Evolutionary conservation across 2,888 invertebrate genomes (phyloP), one percentile per base, ranked within the genome.

Genomic region (Cantharis flavilabris): DNA sequence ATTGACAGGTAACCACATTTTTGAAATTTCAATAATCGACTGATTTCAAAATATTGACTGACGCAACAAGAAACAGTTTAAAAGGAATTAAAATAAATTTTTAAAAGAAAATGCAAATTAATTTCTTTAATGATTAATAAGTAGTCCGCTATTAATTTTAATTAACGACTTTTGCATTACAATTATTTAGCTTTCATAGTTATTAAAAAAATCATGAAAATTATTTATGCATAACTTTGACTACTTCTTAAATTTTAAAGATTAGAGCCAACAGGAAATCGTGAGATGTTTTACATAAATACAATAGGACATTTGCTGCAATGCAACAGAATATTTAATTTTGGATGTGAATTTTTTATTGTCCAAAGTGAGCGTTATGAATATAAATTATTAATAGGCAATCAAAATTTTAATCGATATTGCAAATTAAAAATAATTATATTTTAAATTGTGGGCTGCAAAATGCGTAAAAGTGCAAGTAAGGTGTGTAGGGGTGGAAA

Each of bases 181-280:
- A n/a, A 49, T 33, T 49, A 49, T 49, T 49, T 49, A 49, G 49
- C 49, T 49, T 49, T 49, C 49, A 49, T 49, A 9, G 4, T 49
- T 14, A 20, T 20, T 67, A 18, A 20, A 69, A 14, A 16, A 69
- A 69, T 69, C n/a, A 3, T 20, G 9, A n/a, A 49, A 49, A 49
- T 49, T 49, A 49, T 49, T 49, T 49, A 49, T 49, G n/a, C 13
- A 49, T n/a, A 30, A 49, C 4, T 20, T 33, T 18, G 18, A 70
- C 13, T 33, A 14, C 14, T 18, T 33, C 49, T n/a, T 49, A 62
- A 70, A 62, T 33, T 49, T 49, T 23, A 49, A 18, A 70, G 62
- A 70, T 70, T 70, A 70, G 49, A 70, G 9, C 62, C 49, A 49
- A 70, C 70, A 70, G 70, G 70, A 70, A 70, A 70, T 33, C 33